Evolutionary conservation across 1,140 invertebrate genomes (phyloP).

Genomic region (Aphaenogaster floridana): DNA sequence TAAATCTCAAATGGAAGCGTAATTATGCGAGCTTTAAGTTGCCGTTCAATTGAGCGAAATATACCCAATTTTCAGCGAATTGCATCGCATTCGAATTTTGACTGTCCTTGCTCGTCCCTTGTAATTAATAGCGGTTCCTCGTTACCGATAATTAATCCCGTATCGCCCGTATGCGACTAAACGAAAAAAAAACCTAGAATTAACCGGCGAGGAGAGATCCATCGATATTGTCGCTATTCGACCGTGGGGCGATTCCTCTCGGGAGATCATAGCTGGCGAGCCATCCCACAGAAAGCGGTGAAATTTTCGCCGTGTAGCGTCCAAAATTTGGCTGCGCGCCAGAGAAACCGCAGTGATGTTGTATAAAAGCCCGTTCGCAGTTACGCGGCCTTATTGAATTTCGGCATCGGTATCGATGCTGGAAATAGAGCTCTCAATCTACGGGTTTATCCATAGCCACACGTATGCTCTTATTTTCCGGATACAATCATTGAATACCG

Average conservation of each 20-base stretch:
- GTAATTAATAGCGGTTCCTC: constrained; percentile 74
- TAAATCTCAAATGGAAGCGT: too few relatives aligned
- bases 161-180: constrained; percentile 37
- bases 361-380: constrained; percentile 47
- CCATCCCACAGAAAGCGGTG: constrained; percentile 66
- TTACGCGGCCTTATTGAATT: constrained; percentile 72
- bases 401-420: constrained; percentile 56
- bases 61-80: constrained; percentile 43
- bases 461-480: constrained; percentile 24
- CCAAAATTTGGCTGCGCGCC: constrained; percentile 66
- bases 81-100: constrained; percentile 42
- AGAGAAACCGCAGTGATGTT: constrained; percentile 55
- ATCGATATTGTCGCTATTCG: constrained; percentile 61
- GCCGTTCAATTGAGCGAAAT: constrained; percentile 50
- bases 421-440: constrained; percentile 62
- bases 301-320: constrained; percentile 59
- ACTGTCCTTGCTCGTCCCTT: constrained; percentile 6
- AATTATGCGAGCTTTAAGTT: not conserved
- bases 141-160: constrained; percentile 78
- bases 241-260: constrained; percentile 56
- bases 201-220: constrained; percentile 60
- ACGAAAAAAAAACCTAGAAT: constrained; percentile 68
- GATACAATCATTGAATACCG: constrained; percentile 18
- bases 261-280: constrained; percentile 54
- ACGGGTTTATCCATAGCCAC: constrained; percentile 46